Conservation (phyloP, 2,797 vertebrate species). For the Argyrosomus regius region DNA sequence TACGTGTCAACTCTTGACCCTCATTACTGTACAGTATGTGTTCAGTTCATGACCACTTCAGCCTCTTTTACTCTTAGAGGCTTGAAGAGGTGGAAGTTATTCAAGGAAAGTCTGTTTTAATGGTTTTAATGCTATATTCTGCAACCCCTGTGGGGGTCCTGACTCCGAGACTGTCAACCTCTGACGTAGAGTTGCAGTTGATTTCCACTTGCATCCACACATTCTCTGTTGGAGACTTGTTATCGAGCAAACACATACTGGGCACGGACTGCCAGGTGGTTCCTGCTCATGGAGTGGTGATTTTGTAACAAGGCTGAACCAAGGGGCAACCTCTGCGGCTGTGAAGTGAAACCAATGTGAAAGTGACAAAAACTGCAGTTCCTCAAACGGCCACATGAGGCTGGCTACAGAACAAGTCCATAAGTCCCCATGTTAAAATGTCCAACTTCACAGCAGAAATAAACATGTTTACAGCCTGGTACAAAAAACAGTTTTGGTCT, state of each 20-base stretch:
- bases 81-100: background rate
- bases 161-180: background rate
- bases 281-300: background rate
- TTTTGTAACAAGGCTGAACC: background rate
- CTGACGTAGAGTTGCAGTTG: background rate
- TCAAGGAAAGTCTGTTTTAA: background rate
- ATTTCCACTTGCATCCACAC: background rate
- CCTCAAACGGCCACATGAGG: too few species aligned
- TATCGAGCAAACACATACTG: background rate
- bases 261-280: slow-evolving; percentile 30
- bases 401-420: too few species aligned
- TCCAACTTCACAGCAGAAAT: too few species aligned
- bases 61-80: background rate
- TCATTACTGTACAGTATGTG: background rate
- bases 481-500: too few species aligned
- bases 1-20: too few species aligned
- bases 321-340: too few species aligned
- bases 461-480: too few species aligned
- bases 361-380: too few species aligned
- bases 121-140: background rate
- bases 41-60: background rate
- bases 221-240: background rate
- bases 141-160: background rate
- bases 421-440: too few species aligned
- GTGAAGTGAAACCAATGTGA: too few species aligned